Evolutionary conservation across 2,888 invertebrate species (phyloP), one percentile per base, ranked within the genome.

Genomic region (Dorcus hopei): DNA sequence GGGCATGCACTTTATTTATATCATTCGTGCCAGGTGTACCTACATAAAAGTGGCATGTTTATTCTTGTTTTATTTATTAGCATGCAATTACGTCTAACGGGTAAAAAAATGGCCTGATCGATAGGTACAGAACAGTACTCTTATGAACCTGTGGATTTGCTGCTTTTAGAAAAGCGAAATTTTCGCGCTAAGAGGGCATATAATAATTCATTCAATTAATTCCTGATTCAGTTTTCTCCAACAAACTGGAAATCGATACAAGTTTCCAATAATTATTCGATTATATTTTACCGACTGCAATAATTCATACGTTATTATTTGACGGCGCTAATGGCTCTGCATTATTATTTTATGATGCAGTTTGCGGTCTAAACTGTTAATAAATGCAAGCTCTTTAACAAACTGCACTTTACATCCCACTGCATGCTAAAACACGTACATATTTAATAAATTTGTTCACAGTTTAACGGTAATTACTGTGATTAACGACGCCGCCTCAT

Each of bases 341-440:
- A 38, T 58, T 58, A 58, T 58, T 58, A 58, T 58, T 58, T 58
- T 58, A 58, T 38, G 54, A 33, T 42, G 6, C 49, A 39, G 49
- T 58, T 58, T 58, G 54, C 50, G 53, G 50, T 49, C 54, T 50
- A 58, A 53, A 58, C 50, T 42, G 58, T 41, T 58, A 57, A 57
- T 57, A 57, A 57, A 57, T 50, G 57, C 45, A 43, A 43, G 16
- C 43, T 43, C 43, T 43, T 43, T 14, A 40, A 45, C 45, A 45
- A 45, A 45, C 45, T 16, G 45, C 45, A 19, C 45, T 45, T 19
- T 45, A 8, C 45, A n/a, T 45, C 45, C 45, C 45, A 45, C 45
- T 23, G 9, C 45, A 45, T 19, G 23, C 45, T 9, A 9, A 45
- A 45, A 45, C 45, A 45, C 23, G 45, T 11, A 23, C 14, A 23